Conservation (phyloP, 2,888 invertebrate species). For the Ophioninae sp. region DNA sequence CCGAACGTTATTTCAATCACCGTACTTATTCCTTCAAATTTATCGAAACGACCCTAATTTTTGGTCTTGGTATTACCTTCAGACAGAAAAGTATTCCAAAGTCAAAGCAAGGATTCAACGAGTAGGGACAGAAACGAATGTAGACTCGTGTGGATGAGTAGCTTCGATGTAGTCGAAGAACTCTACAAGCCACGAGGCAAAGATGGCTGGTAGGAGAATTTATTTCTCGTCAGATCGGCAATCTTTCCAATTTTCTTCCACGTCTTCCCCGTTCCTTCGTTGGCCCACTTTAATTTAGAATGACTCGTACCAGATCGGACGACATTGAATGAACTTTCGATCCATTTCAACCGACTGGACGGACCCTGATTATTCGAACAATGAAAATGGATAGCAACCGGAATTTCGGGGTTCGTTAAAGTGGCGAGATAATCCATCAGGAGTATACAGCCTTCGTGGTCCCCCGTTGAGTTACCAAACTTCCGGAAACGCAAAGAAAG, state of each 20-base stretch:
- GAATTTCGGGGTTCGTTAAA: slow-evolving; percentile 12
- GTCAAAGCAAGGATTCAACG: neutral
- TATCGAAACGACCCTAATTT: no score
- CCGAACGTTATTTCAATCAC: no score
- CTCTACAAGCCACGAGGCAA: slow-evolving; percentile 67
- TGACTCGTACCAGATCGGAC: neutral
- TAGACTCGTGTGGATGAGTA: slow-evolving; percentile 39
- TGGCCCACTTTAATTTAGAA: slow-evolving; percentile 13
- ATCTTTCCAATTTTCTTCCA: slow-evolving; percentile 60
- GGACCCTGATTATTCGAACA: neutral
- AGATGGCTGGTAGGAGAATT: slow-evolving; percentile 74
- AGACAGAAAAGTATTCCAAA: no score
- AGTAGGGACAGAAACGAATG: slow-evolving; percentile 11
- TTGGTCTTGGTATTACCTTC: no score
- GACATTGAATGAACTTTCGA: neutral
- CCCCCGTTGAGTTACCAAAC: neutral
- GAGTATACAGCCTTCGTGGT: neutral
- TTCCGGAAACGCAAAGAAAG: neutral
- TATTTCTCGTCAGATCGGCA: slow-evolving; percentile 69
- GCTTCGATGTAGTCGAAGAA: slow-evolving; percentile 32
- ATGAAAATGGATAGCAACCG: slow-evolving; percentile 7
- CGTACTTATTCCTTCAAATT: no score
- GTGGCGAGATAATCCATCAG: slow-evolving; percentile 11
- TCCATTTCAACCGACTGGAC: neutral
- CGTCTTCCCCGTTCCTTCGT: slow-evolving; percentile 10